Conservation (phyloP, 2,113 vertebrate genomes). For the Sapayoa aenigma region DNA sequence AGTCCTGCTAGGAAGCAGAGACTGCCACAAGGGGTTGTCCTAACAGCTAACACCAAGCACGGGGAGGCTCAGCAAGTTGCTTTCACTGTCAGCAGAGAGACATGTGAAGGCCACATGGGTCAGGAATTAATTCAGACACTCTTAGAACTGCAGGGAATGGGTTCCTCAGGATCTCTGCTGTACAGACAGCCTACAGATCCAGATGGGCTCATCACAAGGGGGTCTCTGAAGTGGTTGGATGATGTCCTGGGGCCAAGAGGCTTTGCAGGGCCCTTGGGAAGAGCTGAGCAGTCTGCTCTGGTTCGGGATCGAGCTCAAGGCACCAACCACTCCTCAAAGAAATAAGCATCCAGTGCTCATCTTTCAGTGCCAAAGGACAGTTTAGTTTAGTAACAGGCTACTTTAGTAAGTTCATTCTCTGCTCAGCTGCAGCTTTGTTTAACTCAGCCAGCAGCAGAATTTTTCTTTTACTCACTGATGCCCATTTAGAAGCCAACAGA, state of each 20-base stretch:
- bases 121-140: not conserved
- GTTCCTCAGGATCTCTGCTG: not conserved
- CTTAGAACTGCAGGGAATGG: not conserved
- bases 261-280: not conserved
- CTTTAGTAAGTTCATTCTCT: not conserved
- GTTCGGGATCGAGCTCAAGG: not conserved
- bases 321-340: not conserved
- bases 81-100: not conserved
- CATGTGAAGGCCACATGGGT: not conserved
- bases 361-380: not conserved
- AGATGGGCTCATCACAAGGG: not conserved
- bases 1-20: not conserved
- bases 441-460: not conserved
- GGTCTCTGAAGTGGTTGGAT: not conserved
- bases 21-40: not conserved
- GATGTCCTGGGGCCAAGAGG: not conserved
- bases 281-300: not conserved
- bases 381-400: not conserved
- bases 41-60: not conserved
- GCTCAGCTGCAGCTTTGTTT: not conserved
- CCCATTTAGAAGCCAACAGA: not conserved
- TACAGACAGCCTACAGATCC: not conserved
- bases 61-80: not conserved
- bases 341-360: not conserved
- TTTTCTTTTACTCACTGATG: not conserved